A percentile compares a stretch with the other conserved stretches of the same genome.
Conservation (phyloP, 2,113 vertebrate genomes). For the Jacana jacana region DNA sequence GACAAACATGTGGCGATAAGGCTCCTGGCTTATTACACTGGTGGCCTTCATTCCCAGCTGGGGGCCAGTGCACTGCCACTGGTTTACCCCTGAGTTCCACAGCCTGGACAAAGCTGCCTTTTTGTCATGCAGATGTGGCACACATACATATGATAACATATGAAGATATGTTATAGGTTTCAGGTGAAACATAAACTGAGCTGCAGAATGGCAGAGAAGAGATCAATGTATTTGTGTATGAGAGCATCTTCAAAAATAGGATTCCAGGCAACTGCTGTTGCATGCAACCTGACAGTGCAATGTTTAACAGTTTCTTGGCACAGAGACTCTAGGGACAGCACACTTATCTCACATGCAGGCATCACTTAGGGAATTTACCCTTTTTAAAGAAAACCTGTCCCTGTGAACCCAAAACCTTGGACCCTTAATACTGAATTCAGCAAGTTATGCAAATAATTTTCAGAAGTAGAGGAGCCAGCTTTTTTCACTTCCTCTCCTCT, state of each 20-base stretch:
- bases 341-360: rapidly evolving
- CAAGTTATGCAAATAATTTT: not conserved
- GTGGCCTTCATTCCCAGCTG: not conserved
- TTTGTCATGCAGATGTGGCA: not conserved
- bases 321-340: not conserved
- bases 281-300: not conserved
- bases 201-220: not conserved
- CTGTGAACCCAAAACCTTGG: not conserved
- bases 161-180: rapidly evolving
- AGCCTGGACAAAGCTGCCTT: not conserved
- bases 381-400: not conserved
- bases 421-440: not conserved
- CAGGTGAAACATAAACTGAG: not conserved
- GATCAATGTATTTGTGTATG: not conserved
- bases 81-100: not conserved
- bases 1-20: not conserved
- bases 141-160: too few species aligned
- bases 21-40: not conserved
- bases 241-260: not conserved
- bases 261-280: not conserved
- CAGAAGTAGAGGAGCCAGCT: not conserved
- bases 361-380: not conserved
- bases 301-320: not conserved
- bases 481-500: not conserved
- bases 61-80: rapidly evolving